Percentiles rank a stretch among this genome's conserved stretches.
These are phyloP conservation scores for Pelosia muscerda DNA, from an alignment of 2,888 invertebrate species.

Conservation along the genomic window DNA sequence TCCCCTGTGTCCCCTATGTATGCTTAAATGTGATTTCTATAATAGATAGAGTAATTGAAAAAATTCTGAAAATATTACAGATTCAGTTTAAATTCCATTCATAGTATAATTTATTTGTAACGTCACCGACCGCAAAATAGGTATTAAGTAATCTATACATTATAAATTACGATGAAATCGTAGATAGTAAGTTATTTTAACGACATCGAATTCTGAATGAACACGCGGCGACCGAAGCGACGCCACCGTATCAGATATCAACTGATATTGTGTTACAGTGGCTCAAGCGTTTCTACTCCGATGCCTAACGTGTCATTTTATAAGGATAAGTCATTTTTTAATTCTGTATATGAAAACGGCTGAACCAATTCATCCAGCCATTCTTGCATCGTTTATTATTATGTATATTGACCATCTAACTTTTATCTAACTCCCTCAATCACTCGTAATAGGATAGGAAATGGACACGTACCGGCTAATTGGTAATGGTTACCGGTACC, in stretches of 20 bases:
- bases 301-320: background rate
- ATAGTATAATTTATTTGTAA: background rate
- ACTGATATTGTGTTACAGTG: background rate
- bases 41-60: too few relatives aligned
- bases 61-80: too few relatives aligned
- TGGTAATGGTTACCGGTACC: too few relatives aligned
- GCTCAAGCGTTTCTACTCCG: background rate
- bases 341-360: too few relatives aligned
- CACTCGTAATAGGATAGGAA: too few relatives aligned
- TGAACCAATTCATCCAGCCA: background rate
- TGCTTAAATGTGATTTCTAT: too few relatives aligned
- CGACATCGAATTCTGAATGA: background rate
- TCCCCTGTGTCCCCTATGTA: too few relatives aligned
- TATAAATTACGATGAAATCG: slow-evolving; percentile 37
- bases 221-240: background rate
- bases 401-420: background rate
- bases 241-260: slow-evolving; percentile 5
- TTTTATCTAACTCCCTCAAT: too few relatives aligned
- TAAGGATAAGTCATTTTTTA: background rate
- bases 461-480: too few relatives aligned
- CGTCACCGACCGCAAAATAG: slow-evolving; percentile 25
- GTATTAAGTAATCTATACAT: background rate
- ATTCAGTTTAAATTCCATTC: slow-evolving; percentile 1
- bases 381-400: background rate
- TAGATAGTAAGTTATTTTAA: slow-evolving; percentile 26